Conservation (phyloP, 2,888 invertebrate genomes). For the Stenotaenia linearis region DNA sequence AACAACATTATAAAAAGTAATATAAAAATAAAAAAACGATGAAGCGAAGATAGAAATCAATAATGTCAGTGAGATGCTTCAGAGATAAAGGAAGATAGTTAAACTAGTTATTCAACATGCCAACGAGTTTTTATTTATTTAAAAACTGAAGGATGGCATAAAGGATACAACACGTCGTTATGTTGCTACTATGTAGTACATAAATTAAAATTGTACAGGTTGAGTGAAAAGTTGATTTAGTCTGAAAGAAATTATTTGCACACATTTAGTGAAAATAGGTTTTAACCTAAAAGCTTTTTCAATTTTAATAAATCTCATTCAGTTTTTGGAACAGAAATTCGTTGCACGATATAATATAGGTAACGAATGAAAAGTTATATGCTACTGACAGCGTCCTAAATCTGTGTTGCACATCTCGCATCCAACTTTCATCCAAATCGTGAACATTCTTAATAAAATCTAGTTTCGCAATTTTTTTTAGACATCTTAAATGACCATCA, state of each 20-base stretch:
- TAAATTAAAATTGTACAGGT: no score
- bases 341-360: slow-evolving; percentile 11
- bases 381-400: background rate
- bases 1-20: no score
- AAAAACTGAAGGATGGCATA: background rate
- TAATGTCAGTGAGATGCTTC: background rate
- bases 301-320: background rate
- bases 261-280: background rate
- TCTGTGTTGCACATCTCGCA: background rate
- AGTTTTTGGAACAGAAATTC: background rate
- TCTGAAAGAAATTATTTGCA: background rate
- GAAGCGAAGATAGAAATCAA: background rate
- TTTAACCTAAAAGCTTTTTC: slow-evolving; percentile 8
- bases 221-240: background rate
- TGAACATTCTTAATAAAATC: slow-evolving; percentile 6
- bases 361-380: no score
- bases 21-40: background rate
- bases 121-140: background rate
- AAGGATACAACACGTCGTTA: background rate
- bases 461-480: background rate
- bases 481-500: background rate
- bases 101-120: background rate
- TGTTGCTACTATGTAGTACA: background rate
- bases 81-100: background rate
- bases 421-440: background rate